These are phyloP conservation scores for Plecturocebus donacophilus DNA, from an alignment of 2,113 vertebrate genomes.

Conservation along the genomic window DNA sequence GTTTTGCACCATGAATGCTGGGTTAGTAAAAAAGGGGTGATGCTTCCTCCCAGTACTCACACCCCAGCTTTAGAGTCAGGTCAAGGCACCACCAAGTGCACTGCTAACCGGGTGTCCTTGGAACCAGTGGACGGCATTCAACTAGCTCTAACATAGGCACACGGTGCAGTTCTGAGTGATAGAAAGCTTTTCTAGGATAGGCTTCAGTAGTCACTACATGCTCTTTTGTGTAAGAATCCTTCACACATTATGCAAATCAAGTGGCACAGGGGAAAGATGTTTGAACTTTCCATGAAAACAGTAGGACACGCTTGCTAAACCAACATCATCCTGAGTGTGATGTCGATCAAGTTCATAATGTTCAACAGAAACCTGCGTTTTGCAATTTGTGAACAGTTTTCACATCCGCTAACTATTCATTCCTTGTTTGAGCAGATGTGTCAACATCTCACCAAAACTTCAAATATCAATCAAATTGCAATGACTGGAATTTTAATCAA, in stretches of 20 bases:
- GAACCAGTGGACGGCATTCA: neutral
- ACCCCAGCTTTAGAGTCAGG: neutral
- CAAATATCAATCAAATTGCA: constrained; percentile 64
- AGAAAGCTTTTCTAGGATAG: neutral
- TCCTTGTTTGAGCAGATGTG: constrained; percentile 50
- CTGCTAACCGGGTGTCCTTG: neutral
- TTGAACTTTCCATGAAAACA: constrained; percentile 42
- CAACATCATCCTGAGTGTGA: neutral
- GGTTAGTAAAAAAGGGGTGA: neutral
- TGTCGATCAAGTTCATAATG: neutral
- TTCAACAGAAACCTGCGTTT: constrained; percentile 51
- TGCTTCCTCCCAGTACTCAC: neutral
- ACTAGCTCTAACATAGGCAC: neutral
- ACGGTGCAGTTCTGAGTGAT: rapidly evolving
- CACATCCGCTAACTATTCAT: constrained; percentile 25
- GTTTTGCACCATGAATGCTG: neutral
- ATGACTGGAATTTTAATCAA: constrained; percentile 65
- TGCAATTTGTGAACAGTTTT: constrained; percentile 54
- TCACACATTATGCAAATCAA: neutral
- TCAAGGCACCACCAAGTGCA: rapidly evolving
- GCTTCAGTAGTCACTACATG: neutral
- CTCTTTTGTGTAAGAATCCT: neutral
- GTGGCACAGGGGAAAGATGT: neutral
- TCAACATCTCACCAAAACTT: constrained; percentile 58
- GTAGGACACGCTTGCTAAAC: constrained; percentile 53